These are phyloP conservation scores for Bergia puertoricense DNA, from an alignment of 92 coral and sea anemone genomes.

Conservation along the genomic window DNA sequence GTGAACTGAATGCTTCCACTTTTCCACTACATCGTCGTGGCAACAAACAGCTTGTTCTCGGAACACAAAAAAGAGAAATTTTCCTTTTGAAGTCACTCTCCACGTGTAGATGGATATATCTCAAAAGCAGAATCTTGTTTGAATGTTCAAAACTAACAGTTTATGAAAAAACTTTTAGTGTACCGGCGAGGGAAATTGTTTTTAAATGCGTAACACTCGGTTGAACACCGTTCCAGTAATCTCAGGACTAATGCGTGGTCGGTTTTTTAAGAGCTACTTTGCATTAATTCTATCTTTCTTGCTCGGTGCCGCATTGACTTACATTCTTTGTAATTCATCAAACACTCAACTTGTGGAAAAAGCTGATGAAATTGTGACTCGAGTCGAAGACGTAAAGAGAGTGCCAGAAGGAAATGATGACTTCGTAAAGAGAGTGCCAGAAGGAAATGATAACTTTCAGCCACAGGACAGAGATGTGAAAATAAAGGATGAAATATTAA, in stretches of 20 bases:
- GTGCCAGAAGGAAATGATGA: background rate
- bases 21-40: background rate
- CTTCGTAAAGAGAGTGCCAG: background rate
- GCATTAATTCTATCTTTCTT: constrained; percentile 18
- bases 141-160: background rate
- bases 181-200: background rate
- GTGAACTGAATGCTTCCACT: constrained; percentile 12
- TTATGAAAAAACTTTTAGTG: background rate
- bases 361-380: background rate
- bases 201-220: constrained; percentile 2
- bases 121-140: background rate
- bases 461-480: background rate
- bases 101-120: background rate
- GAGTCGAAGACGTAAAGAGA: background rate
- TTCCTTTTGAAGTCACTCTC: background rate
- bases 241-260: constrained; percentile 26
- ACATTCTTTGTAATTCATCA: constrained; percentile 25
- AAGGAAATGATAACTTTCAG: background rate
- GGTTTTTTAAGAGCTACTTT: constrained; percentile 27
- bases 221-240: constrained; percentile 5
- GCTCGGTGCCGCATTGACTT: constrained; percentile 31
- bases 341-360: background rate
- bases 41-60: background rate
- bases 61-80: background rate
- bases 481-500: background rate